Conservation (phyloP, 2,113 vertebrate genomes). For the Melanocharis versteri region DNA sequence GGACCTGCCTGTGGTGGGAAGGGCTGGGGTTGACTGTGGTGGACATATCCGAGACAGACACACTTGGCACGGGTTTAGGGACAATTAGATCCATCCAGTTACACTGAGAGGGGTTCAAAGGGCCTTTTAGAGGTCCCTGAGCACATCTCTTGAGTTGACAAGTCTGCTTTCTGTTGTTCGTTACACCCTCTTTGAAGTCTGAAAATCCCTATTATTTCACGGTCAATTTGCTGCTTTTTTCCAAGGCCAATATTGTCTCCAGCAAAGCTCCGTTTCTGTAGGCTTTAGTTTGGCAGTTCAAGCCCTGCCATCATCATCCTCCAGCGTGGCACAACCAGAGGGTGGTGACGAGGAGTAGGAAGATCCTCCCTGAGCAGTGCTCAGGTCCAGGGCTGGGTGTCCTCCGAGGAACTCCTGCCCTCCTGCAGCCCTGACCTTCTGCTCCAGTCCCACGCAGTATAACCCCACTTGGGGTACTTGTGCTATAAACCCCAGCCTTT, state of each 20-base stretch:
- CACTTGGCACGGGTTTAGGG: neutral
- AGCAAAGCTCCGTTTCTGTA: neutral
- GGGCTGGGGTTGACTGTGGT: neutral
- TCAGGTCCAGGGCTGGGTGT: neutral
- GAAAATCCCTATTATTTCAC: constrained; percentile 51
- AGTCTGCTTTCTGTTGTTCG: constrained; percentile 23
- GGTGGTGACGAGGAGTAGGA: accelerated
- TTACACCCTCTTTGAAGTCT: constrained; percentile 32
- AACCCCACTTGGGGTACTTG: neutral
- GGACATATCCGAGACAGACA: neutral
- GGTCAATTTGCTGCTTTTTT: constrained; percentile 24
- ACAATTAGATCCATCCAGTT: constrained; percentile 32
- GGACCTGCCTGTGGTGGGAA: neutral
- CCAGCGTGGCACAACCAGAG: neutral
- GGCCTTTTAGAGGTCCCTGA: neutral
- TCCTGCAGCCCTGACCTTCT: neutral
- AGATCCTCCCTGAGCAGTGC: neutral
- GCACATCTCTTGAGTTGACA: constrained; percentile 9
- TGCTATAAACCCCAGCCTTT: neutral
- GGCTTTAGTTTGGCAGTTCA: neutral
- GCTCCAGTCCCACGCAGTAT: neutral
- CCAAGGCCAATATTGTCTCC: neutral
- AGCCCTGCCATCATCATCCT: neutral
- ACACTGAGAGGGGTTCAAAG: neutral
- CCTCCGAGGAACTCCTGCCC: neutral